Evolutionary conservation across 1,140 invertebrate species (phyloP).

Genomic region (Aphelinus certus): DNA sequence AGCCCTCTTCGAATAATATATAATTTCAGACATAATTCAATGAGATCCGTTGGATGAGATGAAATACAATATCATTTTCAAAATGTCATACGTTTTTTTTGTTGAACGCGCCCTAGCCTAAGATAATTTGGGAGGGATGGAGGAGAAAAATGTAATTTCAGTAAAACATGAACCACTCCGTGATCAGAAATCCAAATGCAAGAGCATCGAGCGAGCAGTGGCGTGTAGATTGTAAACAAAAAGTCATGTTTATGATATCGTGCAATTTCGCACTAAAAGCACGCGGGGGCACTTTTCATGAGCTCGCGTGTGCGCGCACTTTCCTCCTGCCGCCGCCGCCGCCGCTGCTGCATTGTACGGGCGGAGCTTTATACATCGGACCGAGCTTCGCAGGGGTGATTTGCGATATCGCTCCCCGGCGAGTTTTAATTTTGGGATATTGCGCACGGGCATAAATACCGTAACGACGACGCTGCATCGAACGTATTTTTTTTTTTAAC

Average conservation of each 20-base stretch:
- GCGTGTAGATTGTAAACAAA: slow-evolving; percentile 7
- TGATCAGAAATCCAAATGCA: background rate
- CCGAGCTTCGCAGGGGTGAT: slow-evolving; percentile 45
- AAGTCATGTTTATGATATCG: slow-evolving; percentile 23
- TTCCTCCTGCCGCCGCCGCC: background rate
- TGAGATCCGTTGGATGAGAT: too few species aligned
- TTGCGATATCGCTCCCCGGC: slow-evolving; percentile 46
- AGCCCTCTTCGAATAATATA: too few species aligned
- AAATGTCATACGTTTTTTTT: too few species aligned
- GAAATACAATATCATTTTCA: too few species aligned
- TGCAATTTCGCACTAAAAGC: slow-evolving; percentile 7
- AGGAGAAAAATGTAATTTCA: too few species aligned
- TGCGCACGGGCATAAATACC: slow-evolving; percentile 33
- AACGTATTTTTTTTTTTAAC: background rate
- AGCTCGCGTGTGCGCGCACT: background rate
- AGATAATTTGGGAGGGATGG: too few species aligned
- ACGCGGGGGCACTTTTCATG: slow-evolving; percentile 4
- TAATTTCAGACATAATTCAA: too few species aligned
- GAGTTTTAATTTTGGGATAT: slow-evolving; percentile 57
- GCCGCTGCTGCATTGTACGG: background rate
- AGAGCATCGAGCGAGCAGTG: background rate
- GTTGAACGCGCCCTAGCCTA: too few species aligned
- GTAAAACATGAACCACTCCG: background rate
- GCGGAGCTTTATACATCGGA: too few species aligned
- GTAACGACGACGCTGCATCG: background rate